phyloP scores from a whole-genome alignment of 2,888 invertebrate genomes.

The Temnothorax unifasciatus region DNA sequence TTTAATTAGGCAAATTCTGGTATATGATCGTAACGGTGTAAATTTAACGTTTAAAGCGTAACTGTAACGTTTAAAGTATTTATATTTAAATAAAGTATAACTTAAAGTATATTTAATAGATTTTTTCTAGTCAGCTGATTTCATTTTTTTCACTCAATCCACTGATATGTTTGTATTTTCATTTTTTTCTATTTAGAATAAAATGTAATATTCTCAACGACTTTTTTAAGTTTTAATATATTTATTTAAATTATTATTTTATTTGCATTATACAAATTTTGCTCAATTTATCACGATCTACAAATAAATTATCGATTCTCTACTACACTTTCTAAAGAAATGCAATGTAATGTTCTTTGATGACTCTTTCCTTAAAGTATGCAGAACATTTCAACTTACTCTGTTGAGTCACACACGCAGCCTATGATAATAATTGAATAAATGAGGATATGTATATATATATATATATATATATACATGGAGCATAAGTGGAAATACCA shows the following conservation, averaged over 20 bases:
- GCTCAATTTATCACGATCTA: background rate
- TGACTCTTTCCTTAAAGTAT: slow-evolving; percentile 22
- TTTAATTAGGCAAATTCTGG: background rate
- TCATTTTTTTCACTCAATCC: background rate
- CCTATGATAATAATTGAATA: slow-evolving; percentile 21
- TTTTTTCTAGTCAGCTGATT: background rate
- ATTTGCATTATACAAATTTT: background rate
- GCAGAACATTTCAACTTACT: slow-evolving; percentile 12
- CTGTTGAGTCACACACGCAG: slow-evolving; percentile 31
- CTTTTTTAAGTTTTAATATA: background rate
- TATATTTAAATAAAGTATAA: slow-evolving; percentile 3
- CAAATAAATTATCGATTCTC: background rate
- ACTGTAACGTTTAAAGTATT: background rate
- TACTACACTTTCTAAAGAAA: background rate
- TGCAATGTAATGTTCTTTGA: background rate
- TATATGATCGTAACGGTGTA: background rate
- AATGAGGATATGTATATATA: background rate
- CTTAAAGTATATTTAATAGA: background rate
- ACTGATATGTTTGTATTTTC: background rate
- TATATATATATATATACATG: too few species aligned
- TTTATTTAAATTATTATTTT: background rate
- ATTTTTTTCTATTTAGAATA: background rate
- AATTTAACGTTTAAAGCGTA: background rate
- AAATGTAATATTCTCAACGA: background rate
- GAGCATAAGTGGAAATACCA: slow-evolving; percentile 1